phyloP scores from a whole-genome alignment of 2,888 invertebrate species.

The Meganola albula region DNA sequence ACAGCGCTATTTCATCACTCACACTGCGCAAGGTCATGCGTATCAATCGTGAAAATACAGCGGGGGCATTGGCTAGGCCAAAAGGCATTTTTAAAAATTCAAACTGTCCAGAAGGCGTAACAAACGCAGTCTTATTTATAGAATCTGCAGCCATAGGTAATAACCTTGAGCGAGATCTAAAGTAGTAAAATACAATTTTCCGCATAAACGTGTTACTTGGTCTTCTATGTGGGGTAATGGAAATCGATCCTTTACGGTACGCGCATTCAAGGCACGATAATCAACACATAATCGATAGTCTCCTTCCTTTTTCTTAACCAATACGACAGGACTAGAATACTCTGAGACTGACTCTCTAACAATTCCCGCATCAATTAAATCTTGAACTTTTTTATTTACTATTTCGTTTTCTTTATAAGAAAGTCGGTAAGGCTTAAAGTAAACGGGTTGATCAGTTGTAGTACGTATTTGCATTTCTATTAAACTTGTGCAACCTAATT shows the following conservation, averaged over 20 bases:
- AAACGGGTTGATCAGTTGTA: constrained; percentile 4
- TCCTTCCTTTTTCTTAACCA: constrained; percentile 6
- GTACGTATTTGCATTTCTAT: constrained; percentile 7
- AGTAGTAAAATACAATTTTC: constrained; percentile 3
- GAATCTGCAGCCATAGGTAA: not conserved
- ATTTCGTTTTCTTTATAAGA: constrained; percentile 7
- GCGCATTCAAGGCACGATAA: constrained; percentile 5
- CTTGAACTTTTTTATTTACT: constrained; percentile 5
- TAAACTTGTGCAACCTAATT: constrained; percentile 5
- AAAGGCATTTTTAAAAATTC: constrained; percentile 8
- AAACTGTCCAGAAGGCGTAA: constrained; percentile 6
- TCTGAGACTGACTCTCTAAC: constrained; percentile 4
- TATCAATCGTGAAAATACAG: not conserved
- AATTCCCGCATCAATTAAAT: constrained; percentile 4
- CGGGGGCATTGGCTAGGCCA: constrained; percentile 6
- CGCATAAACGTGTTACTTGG: constrained; percentile 1
- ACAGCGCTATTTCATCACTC: not conserved
- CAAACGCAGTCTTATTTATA: not conserved
- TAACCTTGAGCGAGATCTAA: not conserved
- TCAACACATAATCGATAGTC: constrained; percentile 5
- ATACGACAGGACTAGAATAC: constrained; percentile 7
- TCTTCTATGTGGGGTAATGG: constrained; percentile 8
- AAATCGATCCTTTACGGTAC: constrained; percentile 5
- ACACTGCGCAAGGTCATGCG: not conserved
- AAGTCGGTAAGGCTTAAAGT: constrained; percentile 4